phyloP scores from a whole-genome alignment of 2,888 invertebrate genomes.

The Lasioglossum villosulum region DNA sequence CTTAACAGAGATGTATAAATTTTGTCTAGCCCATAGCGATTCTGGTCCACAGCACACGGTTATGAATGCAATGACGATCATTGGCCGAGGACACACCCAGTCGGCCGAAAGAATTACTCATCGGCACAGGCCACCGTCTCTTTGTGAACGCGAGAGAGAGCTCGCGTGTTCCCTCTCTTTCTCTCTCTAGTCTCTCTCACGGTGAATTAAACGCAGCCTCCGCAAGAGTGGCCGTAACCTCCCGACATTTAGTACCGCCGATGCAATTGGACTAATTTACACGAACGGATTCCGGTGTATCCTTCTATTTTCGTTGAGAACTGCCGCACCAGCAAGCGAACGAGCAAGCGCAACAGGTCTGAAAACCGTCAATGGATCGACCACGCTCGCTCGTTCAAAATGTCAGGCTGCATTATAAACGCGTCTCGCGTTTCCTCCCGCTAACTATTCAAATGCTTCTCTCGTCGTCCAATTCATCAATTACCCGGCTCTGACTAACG shows the following conservation, averaged over 20 bases:
- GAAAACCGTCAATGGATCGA: constrained; percentile 46
- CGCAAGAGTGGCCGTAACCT: constrained; percentile 26
- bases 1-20: not conserved
- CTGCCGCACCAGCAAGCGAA: not conserved
- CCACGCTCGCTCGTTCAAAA: constrained; percentile 40
- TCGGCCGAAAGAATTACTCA: constrained; percentile 65
- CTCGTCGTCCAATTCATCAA: constrained; percentile 21
- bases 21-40: not conserved
- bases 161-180: constrained; percentile 11
- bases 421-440: constrained; percentile 29
- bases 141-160: constrained; percentile 25
- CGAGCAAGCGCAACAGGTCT: constrained; percentile 48
- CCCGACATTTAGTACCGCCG: constrained; percentile 38
- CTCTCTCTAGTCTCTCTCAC: constrained; percentile 30
- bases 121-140: constrained; percentile 55
- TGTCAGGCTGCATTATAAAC: constrained; percentile 31
- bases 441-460: constrained; percentile 18
- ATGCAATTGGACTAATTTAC: constrained; percentile 55
- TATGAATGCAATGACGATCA: constrained; percentile 51
- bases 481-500: constrained; percentile 1
- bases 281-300: constrained; percentile 12
- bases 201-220: constrained; percentile 51
- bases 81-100: constrained; percentile 59
- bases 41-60: not conserved
- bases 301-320: constrained; percentile 45